A percentile compares a stretch with the other conserved stretches of the same genome.
phyloP scores from a whole-genome alignment of 2,113 vertebrate genomes.

The Sitta europaea region DNA sequence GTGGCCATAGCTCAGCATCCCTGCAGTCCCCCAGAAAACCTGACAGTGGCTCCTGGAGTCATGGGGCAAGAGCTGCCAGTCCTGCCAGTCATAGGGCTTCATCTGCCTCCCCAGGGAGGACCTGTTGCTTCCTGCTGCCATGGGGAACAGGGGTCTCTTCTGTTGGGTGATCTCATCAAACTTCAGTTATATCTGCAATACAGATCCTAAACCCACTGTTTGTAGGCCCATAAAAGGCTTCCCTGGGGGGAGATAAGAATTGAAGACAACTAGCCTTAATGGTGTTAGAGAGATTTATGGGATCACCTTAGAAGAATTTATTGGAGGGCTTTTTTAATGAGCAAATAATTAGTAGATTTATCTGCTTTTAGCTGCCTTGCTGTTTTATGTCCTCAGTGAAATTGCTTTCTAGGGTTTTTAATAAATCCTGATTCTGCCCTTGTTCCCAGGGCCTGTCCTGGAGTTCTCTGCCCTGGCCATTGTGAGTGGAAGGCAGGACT shows the following conservation, averaged over 20 bases:
- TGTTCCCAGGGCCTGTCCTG: rapidly evolving
- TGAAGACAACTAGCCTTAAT: constrained; percentile 27
- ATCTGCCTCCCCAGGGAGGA: not conserved
- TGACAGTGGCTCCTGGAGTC: not conserved
- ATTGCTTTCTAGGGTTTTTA: not conserved
- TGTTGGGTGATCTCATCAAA: not conserved
- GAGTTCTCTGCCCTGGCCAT: not conserved
- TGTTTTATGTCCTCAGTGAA: not conserved
- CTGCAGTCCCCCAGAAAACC: not conserved
- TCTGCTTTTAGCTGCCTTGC: constrained; percentile 3
- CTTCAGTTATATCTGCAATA: not conserved
- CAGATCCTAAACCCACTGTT: not conserved
- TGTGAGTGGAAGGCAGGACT: not conserved
- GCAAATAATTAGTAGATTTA: constrained; percentile 46
- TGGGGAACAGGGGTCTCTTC: not conserved
- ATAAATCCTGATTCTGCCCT: not conserved
- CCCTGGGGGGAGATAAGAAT: not conserved
- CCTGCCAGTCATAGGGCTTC: not conserved
- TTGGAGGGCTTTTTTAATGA: constrained; percentile 15
- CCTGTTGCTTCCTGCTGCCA: not conserved
- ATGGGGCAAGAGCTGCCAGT: not conserved
- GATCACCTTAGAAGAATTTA: constrained; percentile 51
- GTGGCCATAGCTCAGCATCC: not conserved
- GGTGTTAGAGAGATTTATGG: constrained; percentile 36
- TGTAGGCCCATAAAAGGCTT: constrained; percentile 19